A percentile compares a stretch with the other conserved stretches of the same genome.
Evolutionary conservation across 2,888 invertebrate genomes (phyloP).

Genomic region (Catocala nupta): DNA sequence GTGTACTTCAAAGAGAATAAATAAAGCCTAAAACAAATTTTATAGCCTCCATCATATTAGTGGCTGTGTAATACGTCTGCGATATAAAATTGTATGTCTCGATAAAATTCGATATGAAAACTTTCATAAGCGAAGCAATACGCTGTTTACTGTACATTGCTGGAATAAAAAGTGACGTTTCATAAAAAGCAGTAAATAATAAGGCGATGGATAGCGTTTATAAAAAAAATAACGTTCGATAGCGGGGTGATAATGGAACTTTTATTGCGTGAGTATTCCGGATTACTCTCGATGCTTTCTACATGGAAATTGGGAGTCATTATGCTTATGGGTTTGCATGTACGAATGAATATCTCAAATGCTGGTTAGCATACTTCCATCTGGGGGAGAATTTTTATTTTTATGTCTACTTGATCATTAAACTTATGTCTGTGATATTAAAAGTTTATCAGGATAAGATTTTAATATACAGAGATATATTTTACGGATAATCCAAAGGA

Average conservation of each 20-base stretch:
- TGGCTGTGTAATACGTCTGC: slow-evolving; percentile 36
- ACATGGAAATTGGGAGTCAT: slow-evolving; percentile 49
- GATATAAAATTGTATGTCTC: slow-evolving; percentile 57
- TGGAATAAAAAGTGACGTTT: slow-evolving; percentile 54
- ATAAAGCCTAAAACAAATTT: slow-evolving; percentile 23
- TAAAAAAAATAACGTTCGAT: slow-evolving; percentile 43
- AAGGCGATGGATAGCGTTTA: slow-evolving; percentile 49
- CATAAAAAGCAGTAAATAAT: slow-evolving; percentile 53
- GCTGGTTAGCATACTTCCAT: slow-evolving; percentile 8
- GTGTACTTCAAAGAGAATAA: slow-evolving; percentile 15
- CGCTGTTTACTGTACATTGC: slow-evolving; percentile 56
- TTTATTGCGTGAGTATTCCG: slow-evolving; percentile 46
- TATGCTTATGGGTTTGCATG: slow-evolving; percentile 47
- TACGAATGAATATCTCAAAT: slow-evolving; percentile 46
- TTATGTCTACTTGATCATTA: not conserved
- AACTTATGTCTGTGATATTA: not conserved
- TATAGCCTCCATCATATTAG: slow-evolving; percentile 32
- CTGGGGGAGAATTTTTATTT: not conserved
- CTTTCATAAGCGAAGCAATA: slow-evolving; percentile 65
- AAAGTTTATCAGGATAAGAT: not conserved
- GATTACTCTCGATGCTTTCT: slow-evolving; percentile 45
- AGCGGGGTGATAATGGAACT: slow-evolving; percentile 48
- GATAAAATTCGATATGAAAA: slow-evolving; percentile 67
- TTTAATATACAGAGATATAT: not conserved
- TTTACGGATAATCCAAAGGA: too few relatives aligned